Evolutionary conservation across 1,140 invertebrate genomes (phyloP).

Genomic region (Camponotus vicinus): DNA sequence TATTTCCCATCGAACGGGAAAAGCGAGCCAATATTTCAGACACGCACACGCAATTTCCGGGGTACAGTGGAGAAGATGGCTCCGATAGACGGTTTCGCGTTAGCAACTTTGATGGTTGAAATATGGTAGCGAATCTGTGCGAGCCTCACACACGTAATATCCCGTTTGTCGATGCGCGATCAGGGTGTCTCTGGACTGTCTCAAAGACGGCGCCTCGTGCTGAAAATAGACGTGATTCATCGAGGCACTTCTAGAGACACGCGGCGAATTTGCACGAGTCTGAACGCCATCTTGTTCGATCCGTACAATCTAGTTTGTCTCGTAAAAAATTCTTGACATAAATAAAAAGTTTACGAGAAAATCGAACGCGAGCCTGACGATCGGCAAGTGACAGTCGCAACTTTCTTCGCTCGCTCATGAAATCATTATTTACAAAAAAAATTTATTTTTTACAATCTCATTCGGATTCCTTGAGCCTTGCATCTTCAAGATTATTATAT

Average conservation of each 20-base stretch:
- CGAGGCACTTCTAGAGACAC: conserved; percentile 25
- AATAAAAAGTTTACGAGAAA: background rate
- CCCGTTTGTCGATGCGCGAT: conserved; percentile 42
- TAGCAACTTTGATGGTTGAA: conserved; percentile 49
- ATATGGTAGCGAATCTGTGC: conserved; percentile 38
- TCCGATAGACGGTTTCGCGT: conserved; percentile 14
- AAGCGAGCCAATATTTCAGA: conserved; percentile 23
- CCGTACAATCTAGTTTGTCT: background rate
- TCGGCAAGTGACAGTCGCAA: background rate
- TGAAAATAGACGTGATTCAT: conserved; percentile 71
- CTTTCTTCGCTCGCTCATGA: background rate
- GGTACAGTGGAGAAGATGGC: background rate
- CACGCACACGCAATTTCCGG: conserved; percentile 37
- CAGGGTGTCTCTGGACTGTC: conserved; percentile 53
- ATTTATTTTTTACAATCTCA: background rate
- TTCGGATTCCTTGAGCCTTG: background rate
- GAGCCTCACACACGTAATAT: conserved; percentile 14
- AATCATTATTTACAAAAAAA: background rate
- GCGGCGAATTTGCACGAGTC: background rate
- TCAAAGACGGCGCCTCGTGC: conserved; percentile 57
- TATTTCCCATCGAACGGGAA: background rate
- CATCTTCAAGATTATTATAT: background rate
- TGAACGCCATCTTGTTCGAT: background rate
- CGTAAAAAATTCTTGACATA: background rate
- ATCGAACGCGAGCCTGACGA: background rate